A percentile compares a stretch with the other conserved stretches of the same genome.
phyloP scores from a whole-genome alignment of 1,140 invertebrate genomes.

The Drosophila malerkotliana region DNA sequence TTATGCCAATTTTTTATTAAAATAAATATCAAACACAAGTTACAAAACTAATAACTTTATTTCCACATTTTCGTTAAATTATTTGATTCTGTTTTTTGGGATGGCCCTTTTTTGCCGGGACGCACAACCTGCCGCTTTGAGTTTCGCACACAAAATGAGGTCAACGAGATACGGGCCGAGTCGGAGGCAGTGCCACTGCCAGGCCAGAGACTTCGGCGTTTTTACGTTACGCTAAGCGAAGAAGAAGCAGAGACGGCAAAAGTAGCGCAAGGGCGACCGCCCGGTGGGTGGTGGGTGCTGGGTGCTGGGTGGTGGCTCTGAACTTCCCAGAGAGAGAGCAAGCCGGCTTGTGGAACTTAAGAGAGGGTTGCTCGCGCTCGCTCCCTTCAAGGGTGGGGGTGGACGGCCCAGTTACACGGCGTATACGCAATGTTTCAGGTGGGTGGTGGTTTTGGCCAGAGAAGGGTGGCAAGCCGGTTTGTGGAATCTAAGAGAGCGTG shows the following conservation, averaged over 20 bases:
- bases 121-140: slow-evolving; percentile 80
- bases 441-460: slow-evolving; percentile 31
- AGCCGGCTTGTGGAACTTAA: slow-evolving; percentile 54
- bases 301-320: slow-evolving; percentile 19
- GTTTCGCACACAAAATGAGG: slow-evolving; percentile 83
- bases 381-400: slow-evolving; percentile 19
- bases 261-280: slow-evolving; percentile 79
- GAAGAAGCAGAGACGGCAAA: slow-evolving; percentile 46
- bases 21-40: slow-evolving; percentile 5
- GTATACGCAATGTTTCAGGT: slow-evolving; percentile 53
- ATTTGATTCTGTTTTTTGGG: slow-evolving; percentile 13
- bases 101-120: slow-evolving; percentile 33
- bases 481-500: slow-evolving; percentile 48
- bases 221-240: slow-evolving; percentile 67
- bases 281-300: slow-evolving; percentile 57
- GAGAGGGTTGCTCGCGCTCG: slow-evolving; percentile 11
- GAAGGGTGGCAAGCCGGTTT: slow-evolving; percentile 25
- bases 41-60: neutral
- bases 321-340: neutral
- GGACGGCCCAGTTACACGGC: slow-evolving; percentile 22
- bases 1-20: neutral
- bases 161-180: slow-evolving; percentile 77
- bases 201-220: slow-evolving; percentile 45
- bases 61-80: slow-evolving; percentile 4
- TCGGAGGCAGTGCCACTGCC: slow-evolving; percentile 17